Percentiles rank a stretch among this genome's conserved stretches.
phyloP scores from a whole-genome alignment of 2,797 vertebrate species.

The Coccyzus lansbergi region DNA sequence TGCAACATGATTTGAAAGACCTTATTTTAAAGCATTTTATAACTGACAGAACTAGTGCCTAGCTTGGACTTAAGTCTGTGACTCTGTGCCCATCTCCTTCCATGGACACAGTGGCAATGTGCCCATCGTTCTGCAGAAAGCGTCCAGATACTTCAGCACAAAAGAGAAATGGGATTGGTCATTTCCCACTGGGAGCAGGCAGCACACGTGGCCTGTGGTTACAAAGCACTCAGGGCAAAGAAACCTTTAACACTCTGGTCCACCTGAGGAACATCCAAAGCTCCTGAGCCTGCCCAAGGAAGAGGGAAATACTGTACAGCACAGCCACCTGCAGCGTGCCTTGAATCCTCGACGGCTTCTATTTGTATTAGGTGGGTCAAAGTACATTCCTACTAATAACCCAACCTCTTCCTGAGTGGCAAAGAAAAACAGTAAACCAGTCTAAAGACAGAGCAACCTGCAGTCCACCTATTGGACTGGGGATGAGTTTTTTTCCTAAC shows the following conservation, averaged over 20 bases:
- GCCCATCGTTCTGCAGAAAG: background rate
- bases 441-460: background rate
- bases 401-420: constrained; percentile 10
- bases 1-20: background rate
- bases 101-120: accelerated
- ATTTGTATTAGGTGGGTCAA: background rate
- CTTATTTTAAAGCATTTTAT: background rate
- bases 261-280: accelerated
- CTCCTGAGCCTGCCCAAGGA: background rate
- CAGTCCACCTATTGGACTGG: background rate
- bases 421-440: background rate
- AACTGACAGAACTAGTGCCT: background rate
- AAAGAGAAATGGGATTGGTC: too few relatives aligned
- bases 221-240: background rate
- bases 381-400: constrained; percentile 15
- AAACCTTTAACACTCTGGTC: background rate
- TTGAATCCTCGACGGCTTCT: background rate
- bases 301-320: background rate
- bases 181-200: background rate
- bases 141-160: background rate
- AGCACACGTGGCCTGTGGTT: background rate
- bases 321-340: accelerated
- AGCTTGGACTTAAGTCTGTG: background rate
- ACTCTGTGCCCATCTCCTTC: background rate
- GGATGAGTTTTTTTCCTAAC: background rate